Percentiles rank a stretch among this genome's conserved stretches.
Evolutionary conservation across 2,113 vertebrate species (phyloP).

Genomic region (Entelurus aequoreus): DNA sequence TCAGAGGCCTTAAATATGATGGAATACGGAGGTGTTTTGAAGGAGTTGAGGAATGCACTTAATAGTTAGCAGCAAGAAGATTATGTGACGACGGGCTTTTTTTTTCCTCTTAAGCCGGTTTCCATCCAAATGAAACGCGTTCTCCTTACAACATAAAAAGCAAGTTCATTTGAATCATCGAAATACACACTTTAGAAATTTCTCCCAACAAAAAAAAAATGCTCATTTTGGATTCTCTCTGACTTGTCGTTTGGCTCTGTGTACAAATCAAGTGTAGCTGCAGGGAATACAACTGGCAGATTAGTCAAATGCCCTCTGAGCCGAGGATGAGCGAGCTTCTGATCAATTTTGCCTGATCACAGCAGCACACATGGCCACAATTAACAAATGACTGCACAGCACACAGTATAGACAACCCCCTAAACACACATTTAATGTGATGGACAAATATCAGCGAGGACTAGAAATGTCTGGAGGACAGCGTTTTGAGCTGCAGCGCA

Average conservation of each 20-base stretch:
- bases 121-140: conserved; percentile 8
- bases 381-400: conserved; percentile 17
- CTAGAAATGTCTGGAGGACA: conserved; percentile 31
- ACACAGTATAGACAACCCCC: conserved; percentile 1
- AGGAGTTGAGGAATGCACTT: conserved; percentile 1
- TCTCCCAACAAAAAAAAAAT: background rate
- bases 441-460: conserved; percentile 39
- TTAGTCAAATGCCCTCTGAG: conserved; percentile 21
- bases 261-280: conserved; percentile 38
- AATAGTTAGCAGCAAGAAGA: conserved; percentile 15
- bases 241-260: conserved; percentile 27
- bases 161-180: conserved; percentile 48
- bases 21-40: conserved; percentile 20
- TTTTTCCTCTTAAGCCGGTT: conserved; percentile 14
- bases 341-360: conserved; percentile 28
- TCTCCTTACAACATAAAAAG: conserved; percentile 19
- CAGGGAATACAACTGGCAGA: conserved; percentile 38
- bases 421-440: conserved; percentile 4
- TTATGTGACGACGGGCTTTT: background rate
- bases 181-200: conserved; percentile 29
- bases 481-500: conserved; percentile 42
- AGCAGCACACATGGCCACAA: conserved; percentile 21
- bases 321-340: conserved; percentile 22
- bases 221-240: conserved; percentile 18
- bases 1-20: conserved; percentile 29